Conservation (phyloP, 2,113 vertebrate genomes). For the Hylia prasina region DNA sequence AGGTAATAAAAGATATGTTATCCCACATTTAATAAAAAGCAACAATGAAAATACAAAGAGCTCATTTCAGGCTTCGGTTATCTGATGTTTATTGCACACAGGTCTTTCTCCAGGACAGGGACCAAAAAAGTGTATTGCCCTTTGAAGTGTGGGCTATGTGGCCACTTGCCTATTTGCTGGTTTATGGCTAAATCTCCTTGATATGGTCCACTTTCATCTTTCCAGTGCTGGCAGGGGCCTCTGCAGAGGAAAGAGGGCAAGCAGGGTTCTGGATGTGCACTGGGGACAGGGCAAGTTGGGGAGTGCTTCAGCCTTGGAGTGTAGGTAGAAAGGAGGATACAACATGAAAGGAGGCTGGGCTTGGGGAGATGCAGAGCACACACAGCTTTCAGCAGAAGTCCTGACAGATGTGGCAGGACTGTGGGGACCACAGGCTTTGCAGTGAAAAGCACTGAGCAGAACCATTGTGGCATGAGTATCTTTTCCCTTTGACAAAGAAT, state of each 20-base stretch:
- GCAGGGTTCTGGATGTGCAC: background rate
- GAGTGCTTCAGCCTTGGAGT: background rate
- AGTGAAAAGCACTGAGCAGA: background rate
- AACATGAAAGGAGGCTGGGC: background rate
- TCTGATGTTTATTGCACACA: background rate
- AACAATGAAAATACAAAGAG: constrained; percentile 36
- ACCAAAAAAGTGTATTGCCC: background rate
- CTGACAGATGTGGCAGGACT: background rate
- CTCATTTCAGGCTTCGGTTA: background rate
- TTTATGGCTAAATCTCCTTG: background rate
- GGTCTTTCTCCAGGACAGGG: background rate
- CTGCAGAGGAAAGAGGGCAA: background rate
- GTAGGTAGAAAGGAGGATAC: background rate
- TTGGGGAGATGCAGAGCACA: background rate
- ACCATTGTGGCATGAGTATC: background rate
- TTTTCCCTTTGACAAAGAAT: background rate
- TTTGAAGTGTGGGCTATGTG: constrained; percentile 13
- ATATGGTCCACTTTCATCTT: background rate
- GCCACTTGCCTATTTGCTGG: background rate
- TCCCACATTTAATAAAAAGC: constrained; percentile 49
- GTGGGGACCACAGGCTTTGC: background rate
- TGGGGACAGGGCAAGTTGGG: accelerated
- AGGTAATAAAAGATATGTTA: constrained; percentile 24
- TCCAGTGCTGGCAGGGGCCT: background rate
- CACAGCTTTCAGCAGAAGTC: background rate